A percentile compares a stretch with the other conserved stretches of the same genome.
Evolutionary conservation across 2,888 invertebrate genomes (phyloP).

Genomic region (Leptopilina myrica): DNA sequence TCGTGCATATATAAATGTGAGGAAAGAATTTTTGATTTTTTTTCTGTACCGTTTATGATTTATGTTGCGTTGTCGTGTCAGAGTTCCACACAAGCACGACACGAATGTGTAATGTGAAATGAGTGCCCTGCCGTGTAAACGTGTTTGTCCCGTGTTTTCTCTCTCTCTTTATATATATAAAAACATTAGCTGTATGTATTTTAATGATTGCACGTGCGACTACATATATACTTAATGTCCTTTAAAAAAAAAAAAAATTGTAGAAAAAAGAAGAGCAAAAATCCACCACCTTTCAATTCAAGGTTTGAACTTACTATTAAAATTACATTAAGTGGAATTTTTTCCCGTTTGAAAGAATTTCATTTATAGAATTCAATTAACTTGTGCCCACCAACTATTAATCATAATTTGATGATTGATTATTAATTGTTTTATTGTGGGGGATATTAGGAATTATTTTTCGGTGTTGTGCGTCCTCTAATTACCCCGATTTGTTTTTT

Average conservation of each 20-base stretch:
- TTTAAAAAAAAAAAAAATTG: background rate
- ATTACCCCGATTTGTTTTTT: too few species aligned
- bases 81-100: background rate
- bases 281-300: background rate
- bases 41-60: conserved; percentile 43
- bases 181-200: conserved; percentile 8
- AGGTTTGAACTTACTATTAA: background rate
- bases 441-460: too few species aligned
- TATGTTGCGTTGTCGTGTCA: conserved; percentile 43
- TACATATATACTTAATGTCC: background rate
- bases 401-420: background rate
- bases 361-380: background rate
- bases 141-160: background rate
- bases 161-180: background rate
- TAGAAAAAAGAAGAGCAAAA: background rate
- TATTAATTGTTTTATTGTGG: background rate
- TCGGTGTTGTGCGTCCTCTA: too few species aligned
- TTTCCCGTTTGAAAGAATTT: background rate
- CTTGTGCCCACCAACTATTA: conserved; percentile 4
- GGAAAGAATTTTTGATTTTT: conserved; percentile 42
- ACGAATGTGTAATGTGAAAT: background rate
- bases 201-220: conserved; percentile 33
- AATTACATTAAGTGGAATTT: background rate
- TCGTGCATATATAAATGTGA: background rate
- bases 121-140: conserved; percentile 2